phyloP scores from a whole-genome alignment of 2,797 vertebrate genomes.

The Sphenopsis melanotis region DNA sequence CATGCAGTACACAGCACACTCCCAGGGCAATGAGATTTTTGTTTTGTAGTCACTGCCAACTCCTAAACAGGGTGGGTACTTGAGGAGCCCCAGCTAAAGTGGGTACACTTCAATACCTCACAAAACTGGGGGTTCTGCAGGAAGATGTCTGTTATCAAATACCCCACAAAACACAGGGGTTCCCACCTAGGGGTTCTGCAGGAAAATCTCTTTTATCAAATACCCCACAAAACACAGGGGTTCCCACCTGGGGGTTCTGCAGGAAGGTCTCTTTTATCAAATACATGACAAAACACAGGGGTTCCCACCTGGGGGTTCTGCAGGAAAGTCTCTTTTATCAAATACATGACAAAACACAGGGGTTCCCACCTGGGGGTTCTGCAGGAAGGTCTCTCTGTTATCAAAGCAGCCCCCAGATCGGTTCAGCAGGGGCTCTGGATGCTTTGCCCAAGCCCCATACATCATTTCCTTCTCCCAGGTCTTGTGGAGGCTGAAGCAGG shows the following conservation, averaged over 20 bases:
- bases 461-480: slow-evolving; percentile 84
- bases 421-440: slow-evolving; percentile 83
- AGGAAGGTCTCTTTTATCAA: slow-evolving; percentile 86
- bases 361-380: slow-evolving; percentile 88
- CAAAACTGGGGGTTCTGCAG: slow-evolving; percentile 86
- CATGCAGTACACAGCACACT: neutral
- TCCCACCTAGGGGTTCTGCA: slow-evolving; percentile 87
- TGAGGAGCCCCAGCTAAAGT: neutral
- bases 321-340: slow-evolving; percentile 82
- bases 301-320: slow-evolving; percentile 84
- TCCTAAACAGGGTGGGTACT: neutral
- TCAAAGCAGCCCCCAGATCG: slow-evolving; percentile 91
- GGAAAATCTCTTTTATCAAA: slow-evolving; percentile 81
- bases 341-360: neutral
- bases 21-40: neutral
- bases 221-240: neutral
- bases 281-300: neutral
- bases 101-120: neutral
- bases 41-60: neutral
- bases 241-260: slow-evolving; percentile 89
- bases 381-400: slow-evolving; percentile 86
- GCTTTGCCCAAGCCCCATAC: slow-evolving; percentile 83
- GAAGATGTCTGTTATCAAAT: slow-evolving; percentile 83
- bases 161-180: neutral
- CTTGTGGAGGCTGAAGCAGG: slow-evolving; percentile 83